These are phyloP conservation scores for Agrochola lychnidis DNA, from an alignment of 2,888 invertebrate species.

Conservation along the genomic window DNA sequence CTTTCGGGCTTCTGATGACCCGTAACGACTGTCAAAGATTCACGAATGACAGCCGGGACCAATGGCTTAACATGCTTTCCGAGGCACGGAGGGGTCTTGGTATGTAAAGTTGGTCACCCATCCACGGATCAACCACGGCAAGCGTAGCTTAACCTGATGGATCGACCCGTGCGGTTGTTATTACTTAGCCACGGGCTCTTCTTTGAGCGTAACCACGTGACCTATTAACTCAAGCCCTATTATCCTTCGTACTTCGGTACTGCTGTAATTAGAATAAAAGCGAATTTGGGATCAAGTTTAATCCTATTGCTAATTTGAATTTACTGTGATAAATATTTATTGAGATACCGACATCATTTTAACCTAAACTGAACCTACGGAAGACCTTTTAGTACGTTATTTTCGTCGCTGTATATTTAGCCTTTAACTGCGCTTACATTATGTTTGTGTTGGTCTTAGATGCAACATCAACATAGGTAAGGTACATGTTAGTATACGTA, in stretches of 20 bases:
- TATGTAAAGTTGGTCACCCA: too few relatives aligned
- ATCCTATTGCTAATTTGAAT: conserved; percentile 44
- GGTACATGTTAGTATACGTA: not conserved
- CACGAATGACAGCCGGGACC: too few relatives aligned
- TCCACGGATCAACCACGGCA: too few relatives aligned
- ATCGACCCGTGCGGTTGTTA: too few relatives aligned
- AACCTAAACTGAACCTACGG: conserved; percentile 3
- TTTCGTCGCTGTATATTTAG: conserved; percentile 27
- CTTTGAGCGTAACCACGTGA: conserved; percentile 16
- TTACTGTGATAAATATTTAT: conserved; percentile 46
- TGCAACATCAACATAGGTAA: not conserved
- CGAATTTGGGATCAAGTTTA: conserved; percentile 41
- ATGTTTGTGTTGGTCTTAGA: not conserved
- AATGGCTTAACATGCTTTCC: too few relatives aligned
- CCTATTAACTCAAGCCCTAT: conserved; percentile 45
- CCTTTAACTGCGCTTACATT: not conserved
- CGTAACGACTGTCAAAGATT: too few relatives aligned
- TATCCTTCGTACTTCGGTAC: conserved; percentile 38
- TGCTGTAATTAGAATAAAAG: conserved; percentile 54
- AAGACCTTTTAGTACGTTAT: conserved; percentile 29
- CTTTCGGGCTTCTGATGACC: too few relatives aligned
- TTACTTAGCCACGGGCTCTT: not conserved
- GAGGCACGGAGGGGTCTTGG: too few relatives aligned
- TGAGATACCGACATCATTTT: conserved; percentile 12
- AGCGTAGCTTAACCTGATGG: too few relatives aligned